Percentiles rank a stretch among this genome's conserved stretches.
phyloP scores from a whole-genome alignment of 2,888 invertebrate genomes.

The Aphodius granarius region DNA sequence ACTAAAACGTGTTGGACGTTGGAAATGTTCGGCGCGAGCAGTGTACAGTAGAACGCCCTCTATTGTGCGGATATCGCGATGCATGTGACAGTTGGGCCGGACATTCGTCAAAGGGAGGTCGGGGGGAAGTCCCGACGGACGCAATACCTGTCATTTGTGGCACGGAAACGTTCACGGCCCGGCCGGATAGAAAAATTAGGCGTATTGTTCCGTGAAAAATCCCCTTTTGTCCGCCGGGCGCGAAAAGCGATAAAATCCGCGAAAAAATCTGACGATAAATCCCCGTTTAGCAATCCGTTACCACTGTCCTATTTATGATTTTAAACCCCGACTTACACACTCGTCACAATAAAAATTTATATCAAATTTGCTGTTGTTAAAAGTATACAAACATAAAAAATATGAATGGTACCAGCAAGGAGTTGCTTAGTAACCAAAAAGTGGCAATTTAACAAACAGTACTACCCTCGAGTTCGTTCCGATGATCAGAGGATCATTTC shows the following conservation, averaged over 20 bases:
- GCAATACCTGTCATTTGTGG: slow-evolving; percentile 11
- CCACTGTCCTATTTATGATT: background rate
- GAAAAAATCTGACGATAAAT: slow-evolving; percentile 6
- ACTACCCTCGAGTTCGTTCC: background rate
- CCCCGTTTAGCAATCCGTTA: slow-evolving; percentile 5
- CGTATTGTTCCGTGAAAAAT: slow-evolving; percentile 12
- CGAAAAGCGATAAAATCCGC: background rate
- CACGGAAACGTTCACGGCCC: slow-evolving; percentile 1
- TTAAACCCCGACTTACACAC: background rate
- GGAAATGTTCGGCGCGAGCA: background rate
- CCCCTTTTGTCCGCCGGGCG: slow-evolving; percentile 1
- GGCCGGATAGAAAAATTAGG: slow-evolving; percentile 1
- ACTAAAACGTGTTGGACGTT: background rate
- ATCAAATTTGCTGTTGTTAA: too few species aligned
- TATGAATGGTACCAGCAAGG: too few species aligned
- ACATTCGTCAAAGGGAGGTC: background rate
- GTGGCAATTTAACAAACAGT: too few species aligned
- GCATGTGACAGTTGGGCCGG: background rate
- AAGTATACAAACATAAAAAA: too few species aligned
- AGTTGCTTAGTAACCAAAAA: too few species aligned
- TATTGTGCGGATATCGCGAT: background rate
- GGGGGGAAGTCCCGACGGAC: background rate
- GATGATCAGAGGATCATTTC: background rate
- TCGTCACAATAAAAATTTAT: background rate
- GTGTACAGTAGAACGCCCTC: background rate